These are phyloP conservation scores for Boloria selene DNA, from an alignment of 2,888 invertebrate genomes.

Conservation along the genomic window DNA sequence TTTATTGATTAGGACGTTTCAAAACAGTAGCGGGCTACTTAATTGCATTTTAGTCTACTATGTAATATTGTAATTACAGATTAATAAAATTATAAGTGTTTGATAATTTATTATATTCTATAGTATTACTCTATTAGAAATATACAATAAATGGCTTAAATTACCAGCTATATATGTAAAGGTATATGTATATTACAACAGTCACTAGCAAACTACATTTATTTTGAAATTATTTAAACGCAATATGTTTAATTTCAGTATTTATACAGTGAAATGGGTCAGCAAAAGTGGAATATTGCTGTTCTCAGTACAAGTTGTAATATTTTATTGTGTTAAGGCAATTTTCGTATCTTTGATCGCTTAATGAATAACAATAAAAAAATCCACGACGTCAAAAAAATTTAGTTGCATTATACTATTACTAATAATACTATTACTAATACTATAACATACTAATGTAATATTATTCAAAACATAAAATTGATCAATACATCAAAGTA, in stretches of 20 bases:
- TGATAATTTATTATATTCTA: too few relatives aligned
- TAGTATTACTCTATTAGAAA: too few relatives aligned
- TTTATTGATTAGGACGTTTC: too few relatives aligned
- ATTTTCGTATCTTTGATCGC: too few relatives aligned
- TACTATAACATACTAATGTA: not conserved
- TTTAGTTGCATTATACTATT: not conserved
- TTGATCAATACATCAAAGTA: not conserved
- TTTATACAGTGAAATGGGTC: conserved; percentile 7
- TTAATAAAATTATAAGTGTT: too few relatives aligned
- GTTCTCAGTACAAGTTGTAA: not conserved
- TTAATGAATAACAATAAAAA: not conserved
- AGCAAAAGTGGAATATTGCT: conserved; percentile 2
- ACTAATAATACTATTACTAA: not conserved
- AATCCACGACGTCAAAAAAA: not conserved
- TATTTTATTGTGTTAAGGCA: not conserved
- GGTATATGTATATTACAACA: not conserved
- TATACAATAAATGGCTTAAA: too few relatives aligned
- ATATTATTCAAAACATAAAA: conserved; percentile 8
- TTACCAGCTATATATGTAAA: too few relatives aligned
- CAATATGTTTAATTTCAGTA: conserved; percentile 5
- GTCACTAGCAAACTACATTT: conserved; percentile 1
- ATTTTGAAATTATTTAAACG: conserved; percentile 2
- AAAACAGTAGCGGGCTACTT: too few relatives aligned
- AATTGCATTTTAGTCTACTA: too few relatives aligned
- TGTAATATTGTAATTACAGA: too few relatives aligned